Evolutionary conservation across 2,113 vertebrate species (phyloP).

Genomic region (Crotalus helleri): DNA sequence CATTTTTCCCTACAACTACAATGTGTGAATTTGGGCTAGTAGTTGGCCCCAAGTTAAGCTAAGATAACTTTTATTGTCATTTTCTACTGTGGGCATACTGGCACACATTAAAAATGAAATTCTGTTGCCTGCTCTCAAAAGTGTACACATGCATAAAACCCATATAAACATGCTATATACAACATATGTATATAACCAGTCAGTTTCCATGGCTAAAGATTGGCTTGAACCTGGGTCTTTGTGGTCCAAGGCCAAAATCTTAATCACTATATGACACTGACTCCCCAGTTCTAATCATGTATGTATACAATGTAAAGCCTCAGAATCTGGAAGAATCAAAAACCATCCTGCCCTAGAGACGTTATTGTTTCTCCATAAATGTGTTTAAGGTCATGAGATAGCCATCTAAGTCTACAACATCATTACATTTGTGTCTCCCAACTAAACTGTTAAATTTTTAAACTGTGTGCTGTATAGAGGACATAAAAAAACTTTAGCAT

Average conservation of each 20-base stretch:
- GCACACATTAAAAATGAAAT: too few species aligned
- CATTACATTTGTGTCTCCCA: background rate
- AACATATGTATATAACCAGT: background rate
- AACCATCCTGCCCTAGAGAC: background rate
- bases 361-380: background rate
- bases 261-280: background rate
- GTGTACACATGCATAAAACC: too few species aligned
- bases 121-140: too few species aligned
- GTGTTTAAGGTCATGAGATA: background rate
- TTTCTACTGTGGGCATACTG: too few species aligned
- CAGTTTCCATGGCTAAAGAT: background rate
- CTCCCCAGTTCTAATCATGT: background rate
- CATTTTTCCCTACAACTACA: background rate
- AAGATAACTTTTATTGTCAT: too few species aligned
- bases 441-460: background rate
- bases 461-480: background rate
- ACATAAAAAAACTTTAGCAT: background rate
- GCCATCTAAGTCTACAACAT: background rate
- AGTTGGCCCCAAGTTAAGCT: background rate
- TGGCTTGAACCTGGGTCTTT: background rate
- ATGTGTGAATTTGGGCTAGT: background rate
- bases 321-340: background rate
- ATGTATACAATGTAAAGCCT: background rate
- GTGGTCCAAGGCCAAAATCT: background rate
- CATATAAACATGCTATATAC: too few species aligned